A percentile compares a stretch with the other conserved stretches of the same genome.
phyloP scores from a whole-genome alignment of 2,888 invertebrate species.

The Pimpla rufipes region DNA sequence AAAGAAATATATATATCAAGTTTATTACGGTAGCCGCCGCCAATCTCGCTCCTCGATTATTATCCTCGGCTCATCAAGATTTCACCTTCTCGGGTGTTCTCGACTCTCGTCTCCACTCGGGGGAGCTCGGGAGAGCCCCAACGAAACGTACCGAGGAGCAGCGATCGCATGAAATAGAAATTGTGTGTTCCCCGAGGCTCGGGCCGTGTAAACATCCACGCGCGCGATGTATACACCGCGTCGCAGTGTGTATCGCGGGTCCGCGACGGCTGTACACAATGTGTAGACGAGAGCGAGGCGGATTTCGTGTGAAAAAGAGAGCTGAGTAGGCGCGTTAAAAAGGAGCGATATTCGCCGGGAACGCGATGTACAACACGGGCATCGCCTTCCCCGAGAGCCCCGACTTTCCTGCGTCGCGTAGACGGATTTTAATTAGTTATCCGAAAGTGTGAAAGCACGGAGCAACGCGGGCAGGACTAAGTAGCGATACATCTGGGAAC shows the following conservation, averaged over 20 bases:
- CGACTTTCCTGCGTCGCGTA: constrained; percentile 55
- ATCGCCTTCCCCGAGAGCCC: background rate
- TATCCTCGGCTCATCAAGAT: constrained; percentile 47
- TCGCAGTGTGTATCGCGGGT: background rate
- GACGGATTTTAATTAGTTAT: constrained; percentile 73
- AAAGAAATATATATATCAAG: background rate
- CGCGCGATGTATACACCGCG: constrained; percentile 5
- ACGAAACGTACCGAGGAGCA: constrained; percentile 5
- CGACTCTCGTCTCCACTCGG: constrained; percentile 28
- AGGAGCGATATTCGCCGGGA: constrained; percentile 50
- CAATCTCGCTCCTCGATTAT: constrained; percentile 46
- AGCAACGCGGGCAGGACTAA: constrained; percentile 36
- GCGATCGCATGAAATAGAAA: constrained; percentile 59
- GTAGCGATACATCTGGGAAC: constrained; percentile 74
- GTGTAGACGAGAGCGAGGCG: constrained; percentile 28
- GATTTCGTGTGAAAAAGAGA: constrained; percentile 75
- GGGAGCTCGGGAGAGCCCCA: background rate
- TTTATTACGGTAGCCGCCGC: background rate
- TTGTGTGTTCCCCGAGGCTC: constrained; percentile 38
- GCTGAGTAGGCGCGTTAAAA: constrained; percentile 54
- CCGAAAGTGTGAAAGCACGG: constrained; percentile 73
- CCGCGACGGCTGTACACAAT: constrained; percentile 24
- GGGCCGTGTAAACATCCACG: constrained; percentile 40
- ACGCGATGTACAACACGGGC: background rate
- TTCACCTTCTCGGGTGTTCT: constrained; percentile 63